A percentile compares a stretch with the other conserved stretches of the same genome.
phyloP scores from a whole-genome alignment of 2,797 vertebrate species.

The Helarctos malayanus region DNA sequence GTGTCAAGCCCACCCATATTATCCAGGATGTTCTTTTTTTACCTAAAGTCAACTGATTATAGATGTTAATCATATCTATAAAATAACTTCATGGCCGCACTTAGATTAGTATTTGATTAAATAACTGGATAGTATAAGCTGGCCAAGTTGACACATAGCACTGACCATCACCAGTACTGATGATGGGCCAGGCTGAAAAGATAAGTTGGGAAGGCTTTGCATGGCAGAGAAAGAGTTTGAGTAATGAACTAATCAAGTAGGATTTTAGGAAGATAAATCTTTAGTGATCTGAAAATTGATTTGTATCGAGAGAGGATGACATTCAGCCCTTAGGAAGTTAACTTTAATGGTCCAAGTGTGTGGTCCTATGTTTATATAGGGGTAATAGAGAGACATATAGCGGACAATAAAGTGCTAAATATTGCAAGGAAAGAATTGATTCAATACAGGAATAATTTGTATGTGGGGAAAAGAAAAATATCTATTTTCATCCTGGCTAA shows the following conservation, averaged over 20 bases:
- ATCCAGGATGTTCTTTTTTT: not conserved
- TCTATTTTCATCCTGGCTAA: not conserved
- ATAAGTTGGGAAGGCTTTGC: not conserved
- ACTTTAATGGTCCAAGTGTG: not conserved
- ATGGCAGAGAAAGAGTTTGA: not conserved
- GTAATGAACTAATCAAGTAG: not conserved
- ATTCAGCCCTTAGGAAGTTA: not conserved
- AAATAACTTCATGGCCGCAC: not conserved
- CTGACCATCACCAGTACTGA: not conserved
- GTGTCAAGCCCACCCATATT: not conserved
- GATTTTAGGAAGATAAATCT: not conserved
- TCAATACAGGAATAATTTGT: not conserved
- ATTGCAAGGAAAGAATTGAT: not conserved
- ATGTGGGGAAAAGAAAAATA: not conserved
- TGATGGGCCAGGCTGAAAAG: not conserved
- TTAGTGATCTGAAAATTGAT: not conserved
- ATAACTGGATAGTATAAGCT: not conserved
- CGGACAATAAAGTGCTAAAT: conserved; percentile 17
- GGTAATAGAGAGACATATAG: not conserved
- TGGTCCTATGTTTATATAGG: not conserved
- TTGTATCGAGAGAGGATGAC: not conserved
- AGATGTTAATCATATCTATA: not conserved
- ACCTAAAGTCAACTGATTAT: not conserved
- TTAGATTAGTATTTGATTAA: not conserved
- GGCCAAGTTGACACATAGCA: not conserved